Evolutionary conservation across 2,113 vertebrate genomes (phyloP).

Genomic region (Eidolon helvum): DNA sequence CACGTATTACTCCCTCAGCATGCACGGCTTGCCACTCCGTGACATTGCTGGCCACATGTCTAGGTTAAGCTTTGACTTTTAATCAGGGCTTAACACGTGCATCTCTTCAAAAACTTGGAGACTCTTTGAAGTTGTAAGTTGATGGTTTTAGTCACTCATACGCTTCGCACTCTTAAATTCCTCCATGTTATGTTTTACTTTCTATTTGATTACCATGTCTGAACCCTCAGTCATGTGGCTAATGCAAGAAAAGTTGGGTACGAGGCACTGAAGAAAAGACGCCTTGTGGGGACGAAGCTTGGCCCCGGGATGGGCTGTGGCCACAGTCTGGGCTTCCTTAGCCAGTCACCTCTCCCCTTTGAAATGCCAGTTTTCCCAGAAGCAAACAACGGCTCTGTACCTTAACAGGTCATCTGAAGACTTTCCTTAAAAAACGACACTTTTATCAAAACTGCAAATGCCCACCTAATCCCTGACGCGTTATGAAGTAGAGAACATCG

Average conservation of each 20-base stretch:
- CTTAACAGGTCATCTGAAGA: not conserved
- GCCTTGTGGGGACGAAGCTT: no score
- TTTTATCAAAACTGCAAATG: not conserved
- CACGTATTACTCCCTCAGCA: not conserved
- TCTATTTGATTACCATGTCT: not conserved
- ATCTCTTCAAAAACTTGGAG: not conserved
- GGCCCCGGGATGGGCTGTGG: no score
- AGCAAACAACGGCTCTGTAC: not conserved
- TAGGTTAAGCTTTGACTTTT: not conserved
- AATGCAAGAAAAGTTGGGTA: not conserved
- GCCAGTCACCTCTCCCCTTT: no score
- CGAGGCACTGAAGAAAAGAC: not conserved
- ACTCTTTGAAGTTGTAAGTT: not conserved
- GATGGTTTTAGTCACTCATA: not conserved
- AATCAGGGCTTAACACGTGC: not conserved
- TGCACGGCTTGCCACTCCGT: no score
- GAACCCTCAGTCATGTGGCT: not conserved
- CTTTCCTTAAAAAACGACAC: not conserved
- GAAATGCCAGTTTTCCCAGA: not conserved
- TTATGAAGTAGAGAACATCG: not conserved
- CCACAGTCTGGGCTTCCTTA: no score
- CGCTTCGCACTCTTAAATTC: not conserved
- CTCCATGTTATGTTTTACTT: not conserved
- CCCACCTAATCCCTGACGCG: accelerated
- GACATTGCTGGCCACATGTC: accelerated